A percentile compares a stretch with the other conserved stretches of the same genome.
phyloP scores from a whole-genome alignment of 2,888 invertebrate genomes.

The Nematopogon swammerdamellus region DNA sequence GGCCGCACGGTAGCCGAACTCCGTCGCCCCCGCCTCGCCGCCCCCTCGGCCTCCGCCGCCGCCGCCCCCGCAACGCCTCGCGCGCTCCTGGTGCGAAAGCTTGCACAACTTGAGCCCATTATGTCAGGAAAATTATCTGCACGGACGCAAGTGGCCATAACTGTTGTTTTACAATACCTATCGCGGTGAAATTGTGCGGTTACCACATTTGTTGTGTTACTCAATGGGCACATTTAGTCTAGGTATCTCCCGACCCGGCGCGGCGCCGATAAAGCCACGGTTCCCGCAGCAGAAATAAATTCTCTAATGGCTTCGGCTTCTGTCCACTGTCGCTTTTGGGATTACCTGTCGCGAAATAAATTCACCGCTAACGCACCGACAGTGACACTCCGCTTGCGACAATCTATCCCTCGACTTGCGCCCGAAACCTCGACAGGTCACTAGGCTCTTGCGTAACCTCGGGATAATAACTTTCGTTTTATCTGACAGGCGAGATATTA shows the following conservation, averaged over 20 bases:
- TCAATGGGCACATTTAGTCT: background rate
- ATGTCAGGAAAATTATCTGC: conserved; percentile 2
- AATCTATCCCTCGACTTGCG: too few species aligned
- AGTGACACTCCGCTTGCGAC: too few species aligned
- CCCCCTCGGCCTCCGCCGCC: too few species aligned
- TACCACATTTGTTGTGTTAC: background rate
- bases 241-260: background rate
- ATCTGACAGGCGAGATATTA: background rate
- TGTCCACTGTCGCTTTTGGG: background rate
- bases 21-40: too few species aligned
- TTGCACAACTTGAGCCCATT: conserved; percentile 4
- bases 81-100: conserved; percentile 3
- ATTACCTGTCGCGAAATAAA: background rate
- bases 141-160: conserved; percentile 2
- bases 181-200: background rate
- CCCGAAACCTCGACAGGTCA: background rate
- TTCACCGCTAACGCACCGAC: background rate
- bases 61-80: too few species aligned
- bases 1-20: background rate
- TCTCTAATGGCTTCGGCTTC: background rate
- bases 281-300: background rate
- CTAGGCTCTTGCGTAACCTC: background rate
- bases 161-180: conserved; percentile 2
- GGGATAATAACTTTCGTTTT: background rate
- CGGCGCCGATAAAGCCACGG: background rate